Conservation (phyloP, 2,888 invertebrate species). For the Nineta flava region DNA sequence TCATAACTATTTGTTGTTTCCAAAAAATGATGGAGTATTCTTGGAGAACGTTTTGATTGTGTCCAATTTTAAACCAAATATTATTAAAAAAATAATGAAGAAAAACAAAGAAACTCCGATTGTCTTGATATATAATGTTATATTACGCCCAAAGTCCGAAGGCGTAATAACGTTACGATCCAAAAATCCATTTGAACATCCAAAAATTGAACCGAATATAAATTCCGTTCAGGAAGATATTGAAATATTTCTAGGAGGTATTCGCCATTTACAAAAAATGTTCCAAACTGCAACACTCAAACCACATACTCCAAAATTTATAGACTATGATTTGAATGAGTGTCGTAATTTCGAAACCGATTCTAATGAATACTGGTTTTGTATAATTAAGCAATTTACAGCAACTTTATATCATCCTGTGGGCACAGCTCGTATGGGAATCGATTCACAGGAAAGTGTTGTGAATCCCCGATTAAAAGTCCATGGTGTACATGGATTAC, state of each 20-base stretch:
- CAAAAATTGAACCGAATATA: conserved; percentile 17
- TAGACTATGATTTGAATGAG: conserved; percentile 33
- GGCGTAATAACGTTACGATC: conserved; percentile 18
- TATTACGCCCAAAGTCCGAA: conserved; percentile 35
- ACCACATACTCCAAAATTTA: conserved; percentile 34
- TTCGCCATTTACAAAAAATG: conserved; percentile 23
- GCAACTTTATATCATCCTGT: conserved; percentile 20
- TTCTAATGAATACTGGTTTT: conserved; percentile 34
- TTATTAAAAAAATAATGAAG: conserved; percentile 25
- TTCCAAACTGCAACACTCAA: conserved; percentile 38
- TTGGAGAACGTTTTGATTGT: too few species aligned
- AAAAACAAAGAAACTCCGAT: conserved; percentile 63
- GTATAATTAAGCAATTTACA: conserved; percentile 23
- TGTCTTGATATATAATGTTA: conserved; percentile 66
- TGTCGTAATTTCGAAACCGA: conserved; percentile 26
- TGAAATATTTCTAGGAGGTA: conserved; percentile 39
- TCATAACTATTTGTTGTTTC: not conserved
- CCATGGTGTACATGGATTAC: not conserved
- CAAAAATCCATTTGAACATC: conserved; percentile 18
- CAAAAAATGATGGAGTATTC: not conserved
- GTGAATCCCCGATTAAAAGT: conserved; percentile 3
- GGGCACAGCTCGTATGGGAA: conserved; percentile 22
- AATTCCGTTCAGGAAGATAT: conserved; percentile 30
- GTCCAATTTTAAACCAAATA: too few species aligned
- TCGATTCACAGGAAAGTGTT: not conserved